Conservation (phyloP, 2,113 vertebrate species). For the Seriola rivoliana region DNA sequence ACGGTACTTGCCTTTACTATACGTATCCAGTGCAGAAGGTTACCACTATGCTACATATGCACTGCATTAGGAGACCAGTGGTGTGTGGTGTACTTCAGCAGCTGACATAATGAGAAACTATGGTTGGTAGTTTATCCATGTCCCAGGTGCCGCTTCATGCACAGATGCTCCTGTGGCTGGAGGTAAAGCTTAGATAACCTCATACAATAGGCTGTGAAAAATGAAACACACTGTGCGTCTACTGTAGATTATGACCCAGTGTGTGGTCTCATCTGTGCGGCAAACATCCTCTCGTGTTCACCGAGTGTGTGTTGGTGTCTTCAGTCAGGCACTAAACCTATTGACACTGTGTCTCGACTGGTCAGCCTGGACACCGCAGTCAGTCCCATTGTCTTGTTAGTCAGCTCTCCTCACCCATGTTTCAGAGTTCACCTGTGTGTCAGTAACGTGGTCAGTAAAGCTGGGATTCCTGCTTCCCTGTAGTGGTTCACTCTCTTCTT, state of each 20-base stretch:
- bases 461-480: neutral
- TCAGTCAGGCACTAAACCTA: neutral
- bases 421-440: neutral
- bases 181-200: slow-evolving; percentile 27
- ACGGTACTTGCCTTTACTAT: neutral
- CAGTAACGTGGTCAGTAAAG: neutral
- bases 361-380: neutral
- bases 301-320: neutral
- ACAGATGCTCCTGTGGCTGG: neutral
- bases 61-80: slow-evolving; percentile 12
- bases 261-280: neutral
- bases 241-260: neutral
- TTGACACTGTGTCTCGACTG: slow-evolving; percentile 2
- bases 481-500: neutral
- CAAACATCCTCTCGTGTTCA: neutral
- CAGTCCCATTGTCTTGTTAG: neutral
- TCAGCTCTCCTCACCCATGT: neutral
- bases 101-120: slow-evolving; percentile 23
- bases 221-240: neutral
- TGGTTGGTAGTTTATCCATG: slow-evolving; percentile 24
- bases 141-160: slow-evolving; percentile 36
- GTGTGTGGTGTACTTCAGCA: slow-evolving; percentile 45
- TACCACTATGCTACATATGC: neutral
- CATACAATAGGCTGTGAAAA: neutral
- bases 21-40: neutral